Base-by-base conservation (phyloP, 2,113 vertebrate species). In the Chaetodon trifascialis region DNA sequence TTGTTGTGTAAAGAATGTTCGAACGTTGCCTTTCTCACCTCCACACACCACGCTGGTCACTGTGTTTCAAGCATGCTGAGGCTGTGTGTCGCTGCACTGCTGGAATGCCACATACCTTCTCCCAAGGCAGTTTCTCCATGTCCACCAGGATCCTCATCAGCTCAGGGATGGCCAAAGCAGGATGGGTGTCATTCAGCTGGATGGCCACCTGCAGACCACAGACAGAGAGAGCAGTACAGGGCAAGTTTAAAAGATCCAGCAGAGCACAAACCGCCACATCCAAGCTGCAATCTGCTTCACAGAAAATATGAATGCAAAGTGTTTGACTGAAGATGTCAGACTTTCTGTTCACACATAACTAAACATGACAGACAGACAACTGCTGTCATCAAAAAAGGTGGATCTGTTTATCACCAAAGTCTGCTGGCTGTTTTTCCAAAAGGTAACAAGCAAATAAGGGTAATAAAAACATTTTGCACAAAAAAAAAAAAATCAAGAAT, bases 141-240 rank as follows among this genome's bases (percentile, higher is more conserved):
- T 98, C 97, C 68, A 98, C 86, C 79, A 98, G 93, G 59, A 97
- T 90, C 84, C 97, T 94, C 96, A 97, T 97, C 52, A 98, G 95
- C 84, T 98, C 97, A 0, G 97, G 97, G 88, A 98, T 97, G 79
- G 97, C 97, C 88, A 98, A 34, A 4, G 97, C 97, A 1, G 97
- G 97, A 68, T 98, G 97, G 1, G 97, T 98, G 85, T 98, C 97
- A 19, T 98, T 98, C 77, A 98, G 95, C 92, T 98, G 97, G 87
- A 98, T 97, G 80, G 97, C 97, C 46, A 98, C 97, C 97, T 98
- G 87, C n/a, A 72, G 14, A 68, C 5, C 42, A 71, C 14, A 74
- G 25, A 73, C 14, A 23, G 60, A 47, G 15, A 12, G 2, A 40
- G 11, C 51, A 16, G 51, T 4, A n/a, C 4, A 2, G 0, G 3